phyloP scores from a whole-genome alignment of 2,797 vertebrate species.

The Apogon talboti region DNA sequence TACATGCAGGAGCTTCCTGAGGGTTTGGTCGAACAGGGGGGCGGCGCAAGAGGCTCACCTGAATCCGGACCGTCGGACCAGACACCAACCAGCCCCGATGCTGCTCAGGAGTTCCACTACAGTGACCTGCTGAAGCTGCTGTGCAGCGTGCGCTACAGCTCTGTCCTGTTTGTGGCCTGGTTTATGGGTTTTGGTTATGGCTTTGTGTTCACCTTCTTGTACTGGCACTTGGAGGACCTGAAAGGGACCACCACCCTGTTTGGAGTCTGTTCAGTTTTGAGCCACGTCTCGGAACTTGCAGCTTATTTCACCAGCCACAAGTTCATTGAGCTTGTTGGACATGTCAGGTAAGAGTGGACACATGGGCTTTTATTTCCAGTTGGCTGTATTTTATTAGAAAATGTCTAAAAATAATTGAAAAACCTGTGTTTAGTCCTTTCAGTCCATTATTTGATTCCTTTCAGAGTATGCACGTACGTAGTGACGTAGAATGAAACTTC shows the following conservation, averaged over 20 bases:
- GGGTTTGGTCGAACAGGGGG: constrained; percentile 34
- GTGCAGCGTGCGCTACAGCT: constrained; percentile 93
- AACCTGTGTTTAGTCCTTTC: too few relatives aligned
- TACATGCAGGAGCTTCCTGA: constrained; percentile 52
- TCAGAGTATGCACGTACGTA: too few relatives aligned
- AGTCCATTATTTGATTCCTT: too few relatives aligned
- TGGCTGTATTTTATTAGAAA: too few relatives aligned
- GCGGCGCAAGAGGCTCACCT: constrained; percentile 39
- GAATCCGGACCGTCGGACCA: constrained; percentile 68
- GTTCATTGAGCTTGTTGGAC: constrained; percentile 95
- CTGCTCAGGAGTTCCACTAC: constrained; percentile 66
- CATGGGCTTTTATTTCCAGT: too few relatives aligned
- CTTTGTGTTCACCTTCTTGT: constrained; percentile 98
- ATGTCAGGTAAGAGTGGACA: constrained; percentile 88
- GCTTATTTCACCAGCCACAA: constrained; percentile 99
- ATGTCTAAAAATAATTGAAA: too few relatives aligned
- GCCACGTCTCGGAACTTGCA: constrained; percentile 92
- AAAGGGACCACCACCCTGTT: constrained; percentile 95
- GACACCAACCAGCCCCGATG: constrained; percentile 31
- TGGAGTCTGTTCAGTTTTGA: constrained; percentile 94
- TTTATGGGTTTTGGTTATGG: constrained; percentile 99
- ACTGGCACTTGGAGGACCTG: constrained; percentile 97
- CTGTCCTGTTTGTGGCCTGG: constrained; percentile 96
- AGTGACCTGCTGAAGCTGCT: constrained; percentile 88
- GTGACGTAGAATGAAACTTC: too few relatives aligned